These are phyloP conservation scores for Gorsachius magnificus DNA, from an alignment of 2,797 vertebrate species.

Conservation along the genomic window DNA sequence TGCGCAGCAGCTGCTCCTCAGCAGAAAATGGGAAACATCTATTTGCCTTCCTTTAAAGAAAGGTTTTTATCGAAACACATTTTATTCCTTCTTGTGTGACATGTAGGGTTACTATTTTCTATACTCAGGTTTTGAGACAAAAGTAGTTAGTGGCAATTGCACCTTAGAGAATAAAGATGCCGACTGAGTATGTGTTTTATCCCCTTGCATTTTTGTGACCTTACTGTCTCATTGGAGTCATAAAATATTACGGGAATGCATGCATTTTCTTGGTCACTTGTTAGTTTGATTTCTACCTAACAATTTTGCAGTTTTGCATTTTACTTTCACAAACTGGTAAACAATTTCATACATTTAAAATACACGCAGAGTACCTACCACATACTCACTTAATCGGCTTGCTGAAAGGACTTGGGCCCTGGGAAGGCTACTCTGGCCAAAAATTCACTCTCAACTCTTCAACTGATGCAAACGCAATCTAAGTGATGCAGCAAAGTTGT, in stretches of 20 bases:
- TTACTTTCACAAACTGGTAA: not conserved
- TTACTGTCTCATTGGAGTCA: slow-evolving; percentile 17
- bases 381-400: not conserved
- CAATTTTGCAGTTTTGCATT: not conserved
- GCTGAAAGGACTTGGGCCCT: not conserved
- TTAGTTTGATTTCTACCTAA: slow-evolving; percentile 22
- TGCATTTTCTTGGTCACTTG: not conserved
- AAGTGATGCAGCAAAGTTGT: not conserved
- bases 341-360: not conserved
- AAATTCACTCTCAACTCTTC: not conserved
- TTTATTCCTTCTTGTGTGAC: not conserved
- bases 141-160: not conserved
- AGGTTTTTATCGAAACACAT: not conserved
- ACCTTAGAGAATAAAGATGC: slow-evolving; percentile 14
- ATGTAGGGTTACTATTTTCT: not conserved
- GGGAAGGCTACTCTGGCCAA: not conserved
- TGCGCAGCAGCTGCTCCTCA: not conserved
- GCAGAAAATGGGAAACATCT: not conserved
- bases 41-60: not conserved
- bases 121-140: not conserved
- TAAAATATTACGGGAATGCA: not conserved
- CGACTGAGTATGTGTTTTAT: not conserved
- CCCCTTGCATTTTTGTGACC: not conserved
- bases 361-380: not conserved
- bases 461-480: not conserved